Percentiles rank a stretch among this genome's conserved stretches.
These are phyloP conservation scores for Anthoscopus minutus DNA, from an alignment of 2,113 vertebrate genomes.

Conservation along the genomic window DNA sequence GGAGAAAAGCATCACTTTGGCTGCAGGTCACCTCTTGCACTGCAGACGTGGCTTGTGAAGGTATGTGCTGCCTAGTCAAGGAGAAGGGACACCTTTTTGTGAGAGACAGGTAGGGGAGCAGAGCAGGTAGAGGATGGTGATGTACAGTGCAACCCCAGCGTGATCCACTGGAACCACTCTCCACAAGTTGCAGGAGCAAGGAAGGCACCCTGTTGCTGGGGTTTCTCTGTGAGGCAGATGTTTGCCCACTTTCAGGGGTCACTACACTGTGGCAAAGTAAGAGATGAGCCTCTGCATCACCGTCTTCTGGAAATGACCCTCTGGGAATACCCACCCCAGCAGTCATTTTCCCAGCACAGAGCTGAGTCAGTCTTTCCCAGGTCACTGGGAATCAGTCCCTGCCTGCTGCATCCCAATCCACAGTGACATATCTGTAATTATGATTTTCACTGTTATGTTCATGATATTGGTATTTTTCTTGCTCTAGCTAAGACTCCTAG, in stretches of 20 bases:
- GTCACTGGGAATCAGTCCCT: not conserved
- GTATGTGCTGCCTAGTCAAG: not conserved
- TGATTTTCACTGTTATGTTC: slow-evolving; percentile 21
- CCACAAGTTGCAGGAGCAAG: not conserved
- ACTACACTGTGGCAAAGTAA: not conserved
- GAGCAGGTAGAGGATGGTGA: accelerated
- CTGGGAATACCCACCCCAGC: not conserved
- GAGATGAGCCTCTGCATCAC: not conserved
- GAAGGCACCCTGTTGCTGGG: not conserved
- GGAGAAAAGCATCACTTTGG: not conserved
- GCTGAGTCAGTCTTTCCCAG: not conserved
- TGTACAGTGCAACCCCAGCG: accelerated
- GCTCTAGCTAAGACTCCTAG: slow-evolving; percentile 42
- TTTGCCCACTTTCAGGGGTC: not conserved
- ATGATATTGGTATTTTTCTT: slow-evolving; percentile 56
- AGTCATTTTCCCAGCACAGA: not conserved
- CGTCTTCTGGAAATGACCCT: not conserved
- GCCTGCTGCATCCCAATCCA: not conserved
- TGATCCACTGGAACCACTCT: not conserved
- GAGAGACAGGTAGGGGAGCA: not conserved
- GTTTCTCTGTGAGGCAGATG: not conserved
- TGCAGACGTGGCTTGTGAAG: not conserved
- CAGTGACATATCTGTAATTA: slow-evolving; percentile 29
- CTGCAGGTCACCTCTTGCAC: not conserved
- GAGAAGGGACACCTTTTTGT: not conserved